Percentiles rank a stretch among this genome's conserved stretches.
Conservation (phyloP, 35 echinoderm and acorn worm genomes). For the Anneissia japonica region DNA sequence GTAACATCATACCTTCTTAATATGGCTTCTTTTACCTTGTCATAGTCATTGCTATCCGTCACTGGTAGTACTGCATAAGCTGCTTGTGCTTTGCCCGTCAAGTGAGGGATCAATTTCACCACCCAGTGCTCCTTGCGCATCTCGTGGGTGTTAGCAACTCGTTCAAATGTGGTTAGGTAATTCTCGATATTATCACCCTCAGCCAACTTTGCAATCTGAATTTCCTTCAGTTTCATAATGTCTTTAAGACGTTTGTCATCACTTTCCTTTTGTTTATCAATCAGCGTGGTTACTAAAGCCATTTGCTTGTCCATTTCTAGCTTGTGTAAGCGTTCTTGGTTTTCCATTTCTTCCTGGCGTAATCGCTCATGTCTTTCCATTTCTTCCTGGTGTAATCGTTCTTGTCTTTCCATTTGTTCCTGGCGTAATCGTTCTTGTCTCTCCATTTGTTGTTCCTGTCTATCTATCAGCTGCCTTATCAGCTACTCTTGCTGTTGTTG, state of each 20-base stretch:
- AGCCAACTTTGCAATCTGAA: not conserved
- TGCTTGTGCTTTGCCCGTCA: too few species aligned
- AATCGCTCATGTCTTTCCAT: not conserved
- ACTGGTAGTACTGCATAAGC: constrained; percentile 4
- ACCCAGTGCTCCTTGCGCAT: not conserved
- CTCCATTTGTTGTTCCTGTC: too few species aligned
- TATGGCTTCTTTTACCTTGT: too few species aligned
- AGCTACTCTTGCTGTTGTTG: too few species aligned
- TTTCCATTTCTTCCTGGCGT: too few species aligned
- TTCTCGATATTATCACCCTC: not conserved
- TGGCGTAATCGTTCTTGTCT: too few species aligned
- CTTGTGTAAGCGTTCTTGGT: too few species aligned
- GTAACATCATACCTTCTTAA: too few species aligned
- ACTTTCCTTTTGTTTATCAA: not conserved
- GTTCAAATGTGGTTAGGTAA: constrained; percentile 3
- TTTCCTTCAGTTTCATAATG: constrained; percentile 9
- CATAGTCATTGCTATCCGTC: too few species aligned
- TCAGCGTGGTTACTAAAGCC: not conserved
- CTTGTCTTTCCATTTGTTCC: too few species aligned
- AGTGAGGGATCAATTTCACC: too few species aligned
- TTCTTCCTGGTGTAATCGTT: not conserved
- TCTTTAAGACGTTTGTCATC: not conserved
- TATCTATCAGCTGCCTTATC: too few species aligned
- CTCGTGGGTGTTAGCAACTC: not conserved
- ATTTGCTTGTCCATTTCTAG: not conserved